Evolutionary conservation across 2,888 invertebrate species (phyloP).

Genomic region (Tanytarsus gracilentus): DNA sequence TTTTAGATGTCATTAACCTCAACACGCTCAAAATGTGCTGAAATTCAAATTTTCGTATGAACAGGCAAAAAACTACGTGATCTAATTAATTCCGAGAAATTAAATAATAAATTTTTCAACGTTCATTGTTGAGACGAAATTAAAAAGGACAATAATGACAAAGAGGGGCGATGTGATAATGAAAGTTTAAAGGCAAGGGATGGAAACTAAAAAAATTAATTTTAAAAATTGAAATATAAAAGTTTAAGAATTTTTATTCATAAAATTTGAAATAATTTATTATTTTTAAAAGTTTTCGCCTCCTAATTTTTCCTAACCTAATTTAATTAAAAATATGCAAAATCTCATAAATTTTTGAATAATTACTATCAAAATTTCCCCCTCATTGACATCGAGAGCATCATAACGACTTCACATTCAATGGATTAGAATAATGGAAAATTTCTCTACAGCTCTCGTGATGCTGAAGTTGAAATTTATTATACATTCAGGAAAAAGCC

Average conservation of each 20-base stretch:
- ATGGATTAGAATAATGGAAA: slow-evolving; percentile 22
- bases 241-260: neutral
- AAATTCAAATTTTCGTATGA: neutral
- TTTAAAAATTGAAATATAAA: neutral
- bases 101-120: slow-evolving; percentile 15
- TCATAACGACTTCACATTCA: too few species aligned
- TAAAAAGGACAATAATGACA: too few species aligned
- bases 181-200: neutral
- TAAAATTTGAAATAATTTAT: too few species aligned
- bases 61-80: neutral
- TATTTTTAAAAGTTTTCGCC: too few species aligned
- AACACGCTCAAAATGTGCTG: neutral
- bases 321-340: too few species aligned
- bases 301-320: too few species aligned
- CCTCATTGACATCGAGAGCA: too few species aligned
- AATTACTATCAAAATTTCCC: too few species aligned
- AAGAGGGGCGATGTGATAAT: neutral
- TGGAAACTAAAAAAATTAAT: neutral
- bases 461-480: neutral
- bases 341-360: too few species aligned
- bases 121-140: slow-evolving; percentile 9
- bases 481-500: neutral
- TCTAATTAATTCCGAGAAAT: slow-evolving; percentile 25
- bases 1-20: neutral
- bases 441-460: slow-evolving; percentile 7